Base-by-base conservation (phyloP, 2,797 vertebrate genomes). In the Pyrocephalus nanus region DNA sequence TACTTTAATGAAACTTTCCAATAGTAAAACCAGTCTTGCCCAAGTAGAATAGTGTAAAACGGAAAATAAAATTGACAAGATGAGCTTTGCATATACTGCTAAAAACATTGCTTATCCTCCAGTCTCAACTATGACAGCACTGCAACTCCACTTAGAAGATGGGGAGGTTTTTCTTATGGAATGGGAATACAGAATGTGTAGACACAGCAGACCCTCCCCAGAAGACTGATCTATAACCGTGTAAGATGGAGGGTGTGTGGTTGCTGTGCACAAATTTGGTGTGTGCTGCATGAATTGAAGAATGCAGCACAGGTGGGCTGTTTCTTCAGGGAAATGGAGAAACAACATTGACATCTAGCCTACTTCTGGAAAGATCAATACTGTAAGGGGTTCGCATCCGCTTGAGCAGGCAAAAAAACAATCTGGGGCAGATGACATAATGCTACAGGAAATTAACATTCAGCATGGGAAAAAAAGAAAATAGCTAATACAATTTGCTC, bases 251-350 rank as follows among this genome's bases (percentile, higher is more conserved):
- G 38, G 23, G 6, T 11, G 11, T 48, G 43, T 77, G 53, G 27
- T 2, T 78, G 18, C 78, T 43, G 27, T 54, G 54, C 67, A 43
- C 54, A 64, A 11, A 50, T n/a, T 48, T 11, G 4, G 22, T 11
- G 8, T n/a, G 58, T 74, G 66, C 48, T 91, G 70, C 20, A 3
- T 2, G 4, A 65, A 38, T 51, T 0, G 0, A 40, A 48, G 25
- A 15, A 12, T 43, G 48, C 32, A 50, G 48, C 55, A 58, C 30
- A 47, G 71, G 36, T 8, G 6, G 38, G 43, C 1, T 0, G 8
- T 82, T 77, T 66, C 55, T 78, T 48, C 30, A 21, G 45, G 38
- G 51, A 76, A 48, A 48, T 15, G n/a, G 26, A 32, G 60, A 58
- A 88, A 13, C 27, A 36, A 1, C 30, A 8, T n/a, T 27, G 60